Evolutionary conservation across 2,113 vertebrate species (phyloP), one percentile per base, ranked within the genome.

Genomic region (Peromyscus leucopus): DNA sequence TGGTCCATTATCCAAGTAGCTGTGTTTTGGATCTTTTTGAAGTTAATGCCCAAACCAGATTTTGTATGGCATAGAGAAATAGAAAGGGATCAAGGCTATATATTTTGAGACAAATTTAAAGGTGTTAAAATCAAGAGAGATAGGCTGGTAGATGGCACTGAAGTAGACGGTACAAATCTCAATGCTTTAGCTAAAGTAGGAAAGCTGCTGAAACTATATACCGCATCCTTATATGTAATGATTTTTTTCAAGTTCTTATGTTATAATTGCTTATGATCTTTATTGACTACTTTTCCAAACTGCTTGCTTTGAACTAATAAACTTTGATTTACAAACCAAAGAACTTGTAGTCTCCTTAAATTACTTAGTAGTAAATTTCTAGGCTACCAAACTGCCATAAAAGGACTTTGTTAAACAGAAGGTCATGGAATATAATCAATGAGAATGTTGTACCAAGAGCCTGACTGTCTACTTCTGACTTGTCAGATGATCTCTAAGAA

Each of bases 241-340:
- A 85, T 74, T 89, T 79, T 79, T 39, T 89, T 65, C 33, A 7
- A 71, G 5, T 89, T 94, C 79, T 57, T 92, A 75, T 15, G 80
- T 79, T 87, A 33, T 78, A 76, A 75, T 76, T 69, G 9, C 59
- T 84, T 92, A 21, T 46, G n/a, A 87, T 80, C 22, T 17, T 92
- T 93, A 90, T 48, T 92, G 55, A 31, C 2, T 91, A 63, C 57
- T 92, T 12, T 19, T 71, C 3, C 22, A 95, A 59, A 85, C 6
- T 1, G 46, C 84, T 26, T 3, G 71, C 1, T 95, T 94, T 95
- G 82, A 91, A 84, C 57, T 67, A 98, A 96, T 97, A 97, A 97
- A 97, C 5, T 65, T 95, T 93, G 6, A 89, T 94, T 96, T 39
- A 61, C 3, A 93, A 93, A 96, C 80, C 22, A 94, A 86, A 96